phyloP scores from a whole-genome alignment of 1,140 invertebrate genomes.

The Rhopalosiphum padi region DNA sequence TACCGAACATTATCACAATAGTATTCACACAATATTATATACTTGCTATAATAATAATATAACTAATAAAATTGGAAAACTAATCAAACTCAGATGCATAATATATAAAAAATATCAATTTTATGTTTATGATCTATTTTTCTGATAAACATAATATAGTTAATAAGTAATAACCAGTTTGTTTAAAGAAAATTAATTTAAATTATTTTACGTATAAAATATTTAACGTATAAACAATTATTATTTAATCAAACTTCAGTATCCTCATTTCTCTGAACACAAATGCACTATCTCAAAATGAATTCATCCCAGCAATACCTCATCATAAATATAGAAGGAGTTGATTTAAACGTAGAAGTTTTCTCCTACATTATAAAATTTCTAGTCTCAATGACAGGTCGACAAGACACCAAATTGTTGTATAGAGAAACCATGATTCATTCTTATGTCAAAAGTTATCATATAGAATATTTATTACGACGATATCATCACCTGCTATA shows the following conservation, averaged over 20 bases:
- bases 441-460: background rate
- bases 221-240: background rate
- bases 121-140: background rate
- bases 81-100: background rate
- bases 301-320: background rate
- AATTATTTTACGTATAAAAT: no score
- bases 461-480: background rate
- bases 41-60: background rate
- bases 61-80: background rate
- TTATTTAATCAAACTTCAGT: background rate
- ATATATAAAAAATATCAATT: background rate
- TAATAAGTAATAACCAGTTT: background rate
- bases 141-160: background rate
- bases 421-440: background rate
- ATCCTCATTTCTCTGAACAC: background rate
- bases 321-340: background rate
- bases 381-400: background rate
- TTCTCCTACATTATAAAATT: background rate
- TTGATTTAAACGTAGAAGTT: background rate
- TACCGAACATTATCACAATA: background rate
- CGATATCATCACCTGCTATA: background rate
- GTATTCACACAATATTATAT: background rate
- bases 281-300: background rate
- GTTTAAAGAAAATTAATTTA: background rate
- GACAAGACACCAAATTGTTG: background rate